Percentiles rank a stretch among this genome's conserved stretches.
These are phyloP conservation scores for Leptobrachium ailaonicum DNA, from an alignment of 2,113 vertebrate genomes.

Conservation along the genomic window DNA sequence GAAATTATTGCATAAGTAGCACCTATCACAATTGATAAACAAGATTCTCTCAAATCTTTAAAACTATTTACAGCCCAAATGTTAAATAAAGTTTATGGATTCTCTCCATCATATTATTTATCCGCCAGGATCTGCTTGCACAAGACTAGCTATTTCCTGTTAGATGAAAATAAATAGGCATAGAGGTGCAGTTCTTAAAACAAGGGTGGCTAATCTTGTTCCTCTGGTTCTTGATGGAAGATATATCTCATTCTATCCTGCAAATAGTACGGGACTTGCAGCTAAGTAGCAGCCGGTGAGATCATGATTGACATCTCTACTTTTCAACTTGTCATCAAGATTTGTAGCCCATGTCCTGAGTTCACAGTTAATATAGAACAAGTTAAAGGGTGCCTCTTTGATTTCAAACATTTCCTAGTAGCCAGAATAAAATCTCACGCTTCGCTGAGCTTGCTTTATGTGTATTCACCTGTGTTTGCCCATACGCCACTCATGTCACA, in stretches of 20 bases:
- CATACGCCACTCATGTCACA: constrained; percentile 34
- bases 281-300: too few relatives aligned
- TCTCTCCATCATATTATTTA: constrained; percentile 13
- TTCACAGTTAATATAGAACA: neutral
- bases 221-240: too few relatives aligned
- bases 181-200: too few relatives aligned
- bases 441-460: constrained; percentile 21
- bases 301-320: too few relatives aligned
- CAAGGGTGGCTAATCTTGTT: too few relatives aligned
- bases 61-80: neutral
- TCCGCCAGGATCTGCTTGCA: neutral
- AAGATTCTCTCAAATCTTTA: too few relatives aligned
- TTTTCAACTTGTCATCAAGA: neutral
- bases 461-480: constrained; percentile 41
- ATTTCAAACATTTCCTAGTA: constrained; percentile 20
- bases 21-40: too few relatives aligned
- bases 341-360: neutral
- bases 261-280: neutral
- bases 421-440: constrained; percentile 20
- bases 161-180: neutral
- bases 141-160: neutral
- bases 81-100: neutral
- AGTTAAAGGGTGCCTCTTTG: neutral
- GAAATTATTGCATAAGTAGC: too few relatives aligned
- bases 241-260: too few relatives aligned